Evolutionary conservation across 1,140 invertebrate genomes (phyloP).

Genomic region (Drosophila pseudoobscura): DNA sequence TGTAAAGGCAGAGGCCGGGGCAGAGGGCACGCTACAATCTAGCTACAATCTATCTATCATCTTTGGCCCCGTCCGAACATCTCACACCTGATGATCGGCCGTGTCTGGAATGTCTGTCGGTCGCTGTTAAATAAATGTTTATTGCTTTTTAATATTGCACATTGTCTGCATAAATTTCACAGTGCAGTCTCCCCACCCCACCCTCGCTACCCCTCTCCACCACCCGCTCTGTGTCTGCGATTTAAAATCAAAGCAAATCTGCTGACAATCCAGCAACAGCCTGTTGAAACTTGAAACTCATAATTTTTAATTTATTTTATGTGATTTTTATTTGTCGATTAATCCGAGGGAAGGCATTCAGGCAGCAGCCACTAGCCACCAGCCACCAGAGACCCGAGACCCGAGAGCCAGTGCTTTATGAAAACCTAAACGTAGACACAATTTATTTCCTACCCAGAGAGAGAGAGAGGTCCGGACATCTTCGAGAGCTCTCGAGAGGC

Average conservation of each 20-base stretch:
- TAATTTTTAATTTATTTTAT: slow-evolving; percentile 83
- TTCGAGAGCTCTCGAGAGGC: no score
- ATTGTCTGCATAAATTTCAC: slow-evolving; percentile 80
- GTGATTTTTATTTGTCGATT: slow-evolving; percentile 82
- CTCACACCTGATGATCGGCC: background rate
- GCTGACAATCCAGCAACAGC: slow-evolving; percentile 66
- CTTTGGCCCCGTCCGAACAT: background rate
- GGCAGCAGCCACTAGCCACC: slow-evolving; percentile 40
- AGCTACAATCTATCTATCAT: no score
- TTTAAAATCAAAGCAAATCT: slow-evolving; percentile 80
- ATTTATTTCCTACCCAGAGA: slow-evolving; percentile 68
- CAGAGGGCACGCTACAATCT: background rate
- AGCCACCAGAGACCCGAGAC: slow-evolving; percentile 15
- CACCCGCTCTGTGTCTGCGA: slow-evolving; percentile 41
- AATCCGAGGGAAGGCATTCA: slow-evolving; percentile 49
- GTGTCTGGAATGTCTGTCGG: slow-evolving; percentile 49
- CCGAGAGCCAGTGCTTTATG: slow-evolving; percentile 70
- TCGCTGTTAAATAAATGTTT: slow-evolving; percentile 80
- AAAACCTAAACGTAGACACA: slow-evolving; percentile 80
- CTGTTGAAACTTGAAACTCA: slow-evolving; percentile 81
- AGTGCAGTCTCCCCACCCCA: slow-evolving; percentile 36
- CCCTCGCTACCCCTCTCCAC: background rate
- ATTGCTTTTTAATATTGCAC: slow-evolving; percentile 81
- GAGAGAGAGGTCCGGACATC: background rate
- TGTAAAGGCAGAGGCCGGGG: no score